phyloP scores from a whole-genome alignment of 2,113 vertebrate genomes.

The Siphamia tubifer region DNA sequence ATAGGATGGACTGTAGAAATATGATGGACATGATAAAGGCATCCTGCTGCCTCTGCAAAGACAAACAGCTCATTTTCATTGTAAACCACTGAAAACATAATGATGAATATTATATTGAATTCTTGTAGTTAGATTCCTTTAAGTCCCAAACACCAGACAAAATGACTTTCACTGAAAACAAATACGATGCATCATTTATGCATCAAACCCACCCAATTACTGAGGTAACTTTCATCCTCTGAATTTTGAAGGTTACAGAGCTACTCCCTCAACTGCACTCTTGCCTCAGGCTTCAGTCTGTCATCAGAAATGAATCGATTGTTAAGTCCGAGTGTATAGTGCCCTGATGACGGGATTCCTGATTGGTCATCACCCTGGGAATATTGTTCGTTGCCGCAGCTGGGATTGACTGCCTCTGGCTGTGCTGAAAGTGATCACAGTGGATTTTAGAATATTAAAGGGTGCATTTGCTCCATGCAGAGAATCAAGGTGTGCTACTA shows the following conservation, averaged over 20 bases:
- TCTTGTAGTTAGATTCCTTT: no score
- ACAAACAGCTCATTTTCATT: no score
- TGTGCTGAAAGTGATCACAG: slow-evolving; percentile 45
- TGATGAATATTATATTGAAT: no score
- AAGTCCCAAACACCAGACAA: no score
- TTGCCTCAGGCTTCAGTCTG: slow-evolving; percentile 21
- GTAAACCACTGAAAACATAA: no score
- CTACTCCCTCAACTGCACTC: neutral
- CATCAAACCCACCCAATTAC: neutral
- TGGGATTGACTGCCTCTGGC: neutral
- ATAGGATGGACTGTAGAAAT: no score
- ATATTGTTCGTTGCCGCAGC: slow-evolving; percentile 14
- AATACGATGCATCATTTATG: neutral
- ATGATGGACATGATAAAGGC: no score
- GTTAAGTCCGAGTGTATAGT: slow-evolving; percentile 6
- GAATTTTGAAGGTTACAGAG: slow-evolving; percentile 18
- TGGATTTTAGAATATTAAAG: slow-evolving; percentile 9
- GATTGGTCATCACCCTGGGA: slow-evolving; percentile 57
- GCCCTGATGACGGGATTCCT: slow-evolving; percentile 39
- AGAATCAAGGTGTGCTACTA: neutral
- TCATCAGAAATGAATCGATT: slow-evolving; percentile 44
- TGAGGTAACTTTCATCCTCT: neutral
- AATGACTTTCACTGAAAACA: neutral
- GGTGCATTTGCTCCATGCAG: slow-evolving; percentile 4
- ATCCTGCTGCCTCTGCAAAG: no score